Base-by-base conservation (phyloP, 2,797 vertebrate species). In the Hyperoplus immaculatus region DNA sequence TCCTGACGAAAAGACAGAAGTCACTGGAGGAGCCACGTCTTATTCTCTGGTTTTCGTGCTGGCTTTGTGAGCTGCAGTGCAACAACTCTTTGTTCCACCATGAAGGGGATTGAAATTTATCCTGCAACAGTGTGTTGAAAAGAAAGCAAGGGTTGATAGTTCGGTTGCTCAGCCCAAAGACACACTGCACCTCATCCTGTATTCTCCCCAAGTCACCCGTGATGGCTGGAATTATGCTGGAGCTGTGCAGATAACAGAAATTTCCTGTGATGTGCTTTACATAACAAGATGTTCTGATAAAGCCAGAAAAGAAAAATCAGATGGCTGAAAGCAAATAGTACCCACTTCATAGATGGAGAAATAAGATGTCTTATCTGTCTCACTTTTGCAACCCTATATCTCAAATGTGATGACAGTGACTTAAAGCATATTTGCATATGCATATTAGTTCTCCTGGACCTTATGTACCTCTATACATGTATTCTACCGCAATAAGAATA, bases 1-100 rank as follows among this genome's bases (percentile, higher is more conserved):
- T 93, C 90, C 86, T 84, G 84, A 82, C 79, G 83, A 80, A 92
- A 86, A 89, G 87, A 88, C 75, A 87, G 80, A 88, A 81, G 85
- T 78, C 73, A 71, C 70, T 51, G 57, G 75, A 90, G 83, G 78
- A 89, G 77, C 75, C 0, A 10, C 74, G 81, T 72, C 58, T 89
- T 81, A 85, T 81, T 85, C 58, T 80, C 2, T 18, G 46, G 83
- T 90, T 86, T 86, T 86, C 69, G 72, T 65, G 73, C 82, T 72
- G 75, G 86, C 86, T 92, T 80, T 83, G 85, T 67, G 74, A 86
- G 78, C 84, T 57, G 86, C 81, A 69, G 67, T 85, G 76, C 82
- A 71, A 88, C 29, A 29, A 85, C 72, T 87, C 84, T 93, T 91
- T 90, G 91, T 91, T 91, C 87, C 73, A 75, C 78, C 69, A 76